Conservation (phyloP, 2,797 vertebrate genomes). For the Anguilla pacifica region DNA sequence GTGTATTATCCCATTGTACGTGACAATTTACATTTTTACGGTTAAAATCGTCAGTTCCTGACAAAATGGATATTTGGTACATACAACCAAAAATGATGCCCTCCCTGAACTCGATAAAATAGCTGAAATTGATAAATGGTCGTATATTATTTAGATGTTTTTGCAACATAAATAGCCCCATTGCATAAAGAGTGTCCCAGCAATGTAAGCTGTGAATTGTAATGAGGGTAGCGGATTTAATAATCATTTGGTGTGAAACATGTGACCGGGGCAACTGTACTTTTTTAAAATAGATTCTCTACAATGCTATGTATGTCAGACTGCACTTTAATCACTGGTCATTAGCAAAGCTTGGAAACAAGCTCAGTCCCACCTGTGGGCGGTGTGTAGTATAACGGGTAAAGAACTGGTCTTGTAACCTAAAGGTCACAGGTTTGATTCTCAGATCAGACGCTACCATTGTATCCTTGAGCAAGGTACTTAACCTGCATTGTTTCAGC, state of each 20-base stretch:
- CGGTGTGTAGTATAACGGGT: too few species aligned
- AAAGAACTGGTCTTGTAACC: too few species aligned
- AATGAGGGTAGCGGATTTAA: background rate
- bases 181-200: background rate
- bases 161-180: background rate
- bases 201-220: background rate
- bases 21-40: background rate
- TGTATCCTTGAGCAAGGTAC: too few species aligned
- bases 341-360: background rate
- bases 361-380: background rate
- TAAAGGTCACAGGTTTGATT: too few species aligned
- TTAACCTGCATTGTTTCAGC: too few species aligned
- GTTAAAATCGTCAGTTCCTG: background rate
- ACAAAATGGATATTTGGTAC: background rate
- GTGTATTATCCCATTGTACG: background rate
- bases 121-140: background rate
- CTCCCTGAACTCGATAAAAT: background rate
- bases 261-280: background rate
- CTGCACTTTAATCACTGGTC: background rate
- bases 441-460: too few species aligned
- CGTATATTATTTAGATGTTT: background rate
- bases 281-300: background rate
- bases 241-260: background rate
- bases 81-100: background rate
- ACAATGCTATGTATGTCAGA: background rate